Percentiles rank a stretch among this genome's conserved stretches.
These are phyloP conservation scores for Lithophane socia DNA, from an alignment of 2,888 invertebrate genomes.

Conservation along the genomic window DNA sequence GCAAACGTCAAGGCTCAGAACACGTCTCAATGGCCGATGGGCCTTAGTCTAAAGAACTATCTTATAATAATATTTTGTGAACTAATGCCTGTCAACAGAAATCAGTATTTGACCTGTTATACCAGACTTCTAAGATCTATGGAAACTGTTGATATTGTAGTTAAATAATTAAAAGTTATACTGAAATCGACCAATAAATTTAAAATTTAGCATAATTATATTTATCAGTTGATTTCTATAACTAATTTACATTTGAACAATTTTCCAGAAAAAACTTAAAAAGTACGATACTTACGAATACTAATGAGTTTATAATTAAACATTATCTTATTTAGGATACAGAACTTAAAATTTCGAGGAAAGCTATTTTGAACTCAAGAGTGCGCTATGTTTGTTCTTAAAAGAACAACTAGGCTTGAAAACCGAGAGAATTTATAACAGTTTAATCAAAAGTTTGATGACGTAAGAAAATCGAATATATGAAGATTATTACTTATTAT, in stretches of 20 bases:
- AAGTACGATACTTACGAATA: slow-evolving; percentile 51
- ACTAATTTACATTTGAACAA: slow-evolving; percentile 28
- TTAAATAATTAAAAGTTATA: slow-evolving; percentile 31
- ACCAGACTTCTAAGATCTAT: slow-evolving; percentile 46
- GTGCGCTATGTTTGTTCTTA: background rate
- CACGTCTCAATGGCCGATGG: slow-evolving; percentile 39
- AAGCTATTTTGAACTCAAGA: slow-evolving; percentile 15
- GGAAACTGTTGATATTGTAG: slow-evolving; percentile 42
- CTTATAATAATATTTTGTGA: slow-evolving; percentile 59
- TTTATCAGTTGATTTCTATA: slow-evolving; percentile 48
- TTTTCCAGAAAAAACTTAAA: slow-evolving; percentile 41
- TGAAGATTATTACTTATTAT: slow-evolving; percentile 46
- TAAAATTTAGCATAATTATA: slow-evolving; percentile 1
- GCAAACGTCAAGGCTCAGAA: slow-evolving; percentile 25
- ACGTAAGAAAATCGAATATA: slow-evolving; percentile 8
- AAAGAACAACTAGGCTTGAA: slow-evolving; percentile 19
- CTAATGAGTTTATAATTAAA: slow-evolving; percentile 61
- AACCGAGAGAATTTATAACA: background rate
- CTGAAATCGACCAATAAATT: slow-evolving; percentile 49
- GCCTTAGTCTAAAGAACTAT: slow-evolving; percentile 47
- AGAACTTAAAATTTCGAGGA: slow-evolving; percentile 23
- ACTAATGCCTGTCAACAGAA: slow-evolving; percentile 44
- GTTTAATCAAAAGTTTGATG: slow-evolving; percentile 11
- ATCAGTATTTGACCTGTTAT: slow-evolving; percentile 20
- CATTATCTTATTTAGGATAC: slow-evolving; percentile 46